Evolutionary conservation across 2,797 vertebrate genomes (phyloP).

Genomic region (Bovichtus variegatus): DNA sequence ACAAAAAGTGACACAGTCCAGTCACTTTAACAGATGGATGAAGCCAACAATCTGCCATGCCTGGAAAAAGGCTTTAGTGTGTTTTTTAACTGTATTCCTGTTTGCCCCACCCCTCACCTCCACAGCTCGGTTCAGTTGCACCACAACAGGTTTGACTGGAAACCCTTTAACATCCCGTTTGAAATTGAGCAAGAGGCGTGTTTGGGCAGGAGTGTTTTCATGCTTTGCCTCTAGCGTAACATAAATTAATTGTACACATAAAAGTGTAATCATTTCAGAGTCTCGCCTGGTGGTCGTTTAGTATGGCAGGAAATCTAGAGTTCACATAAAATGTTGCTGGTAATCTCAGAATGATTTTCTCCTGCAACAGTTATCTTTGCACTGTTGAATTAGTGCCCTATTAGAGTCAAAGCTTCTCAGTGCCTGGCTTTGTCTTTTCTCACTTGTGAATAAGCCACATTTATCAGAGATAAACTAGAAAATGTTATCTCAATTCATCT

Average conservation of each 20-base stretch:
- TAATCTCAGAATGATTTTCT: constrained; percentile 42
- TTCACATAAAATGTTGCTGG: neutral
- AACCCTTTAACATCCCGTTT: constrained; percentile 51
- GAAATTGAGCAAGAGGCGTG: constrained; percentile 59
- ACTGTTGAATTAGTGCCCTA: constrained; percentile 13
- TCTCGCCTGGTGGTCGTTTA: constrained; percentile 39
- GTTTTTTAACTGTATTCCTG: constrained; percentile 13
- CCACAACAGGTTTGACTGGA: constrained; percentile 78
- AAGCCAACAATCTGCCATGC: neutral
- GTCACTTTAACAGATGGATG: neutral
- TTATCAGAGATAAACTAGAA: constrained; percentile 29
- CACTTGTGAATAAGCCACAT: constrained; percentile 33
- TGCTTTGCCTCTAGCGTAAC: constrained; percentile 40
- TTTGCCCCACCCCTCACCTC: constrained; percentile 16
- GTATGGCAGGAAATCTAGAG: constrained; percentile 13
- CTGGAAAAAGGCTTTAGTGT: neutral
- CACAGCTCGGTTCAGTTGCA: constrained; percentile 28
- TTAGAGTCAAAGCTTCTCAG: constrained; percentile 11
- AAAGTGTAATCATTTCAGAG: constrained; percentile 49
- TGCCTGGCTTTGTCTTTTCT: constrained; percentile 12
- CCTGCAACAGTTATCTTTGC: constrained; percentile 5
- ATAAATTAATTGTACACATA: constrained; percentile 72
- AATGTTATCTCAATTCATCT: constrained; percentile 10
- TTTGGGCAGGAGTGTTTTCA: constrained; percentile 64
- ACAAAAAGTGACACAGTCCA: neutral